Base-by-base conservation (phyloP, 2,113 vertebrate genomes). In the Passer montanus region DNA sequence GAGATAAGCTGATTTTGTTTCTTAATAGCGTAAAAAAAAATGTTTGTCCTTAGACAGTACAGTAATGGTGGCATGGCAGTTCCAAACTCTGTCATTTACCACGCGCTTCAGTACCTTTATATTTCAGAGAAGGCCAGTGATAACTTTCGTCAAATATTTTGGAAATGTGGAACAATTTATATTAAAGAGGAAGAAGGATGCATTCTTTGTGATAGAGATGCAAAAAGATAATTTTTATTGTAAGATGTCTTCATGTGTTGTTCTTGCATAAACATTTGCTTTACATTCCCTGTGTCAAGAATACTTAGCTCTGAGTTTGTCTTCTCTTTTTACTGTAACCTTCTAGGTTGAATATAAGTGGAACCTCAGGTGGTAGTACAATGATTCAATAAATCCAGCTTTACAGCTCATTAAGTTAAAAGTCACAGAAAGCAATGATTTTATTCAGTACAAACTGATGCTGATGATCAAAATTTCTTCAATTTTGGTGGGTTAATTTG, bases 11-110 rank as follows among this genome's bases (percentile, higher is more conserved):
- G 39, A 33, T 47, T 84, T 90, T 80, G 19, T 33, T 84, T 79
- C n/a, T 39, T 43, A 39, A 22, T 37, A 49, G 6, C 20, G n/a
- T 50, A 52, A 66, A 66, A 33, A 77, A 68, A 68, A 3, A 0
- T 1, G 16, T 58, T 30, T 0, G 0, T 72, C 26, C 18, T 73
- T 28, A 82, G 67, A 2, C 6, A 47, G 10, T 15, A 8, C 8
- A 63, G 8, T 41, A 50, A 62, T 16, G 24, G 8, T 64, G 74
- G 8, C 23, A 39, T 55, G 39, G 17, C 22, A 46, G 9, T 49
- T 73, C 35, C 21, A 87, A 35, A 30, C 31, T 64, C 37, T 68
- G 33, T 56, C 44, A 23, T 55, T 66, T 62, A 26, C n/a, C 30
- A 52, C 11, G 41, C 5, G 5, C 87, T 84, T 93, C 24, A 55